Evolutionary conservation across 2,888 invertebrate species (phyloP).

Genomic region (Polyommatus iphigenia): DNA sequence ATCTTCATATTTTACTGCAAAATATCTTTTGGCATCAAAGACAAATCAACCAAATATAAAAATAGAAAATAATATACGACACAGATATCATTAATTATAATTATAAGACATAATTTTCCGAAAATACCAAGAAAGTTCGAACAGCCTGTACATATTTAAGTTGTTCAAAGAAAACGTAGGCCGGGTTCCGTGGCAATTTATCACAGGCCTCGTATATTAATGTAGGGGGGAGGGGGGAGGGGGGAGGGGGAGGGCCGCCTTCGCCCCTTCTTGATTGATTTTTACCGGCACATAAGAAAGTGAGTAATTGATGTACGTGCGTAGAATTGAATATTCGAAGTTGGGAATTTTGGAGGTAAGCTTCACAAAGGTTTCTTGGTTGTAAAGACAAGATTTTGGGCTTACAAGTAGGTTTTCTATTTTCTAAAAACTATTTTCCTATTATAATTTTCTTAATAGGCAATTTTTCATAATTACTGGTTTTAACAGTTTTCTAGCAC

Average conservation of each 20-base stretch:
- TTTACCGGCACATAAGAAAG: conserved; percentile 34
- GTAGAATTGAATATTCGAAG: not conserved
- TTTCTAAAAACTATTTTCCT: too few species aligned
- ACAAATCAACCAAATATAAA: too few species aligned
- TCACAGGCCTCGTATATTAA: conserved; percentile 78
- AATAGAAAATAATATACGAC: not conserved
- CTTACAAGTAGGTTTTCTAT: too few species aligned
- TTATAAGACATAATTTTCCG: not conserved
- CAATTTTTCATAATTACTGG: too few species aligned
- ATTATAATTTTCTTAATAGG: too few species aligned
- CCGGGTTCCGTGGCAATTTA: conserved; percentile 73
- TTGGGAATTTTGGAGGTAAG: not conserved
- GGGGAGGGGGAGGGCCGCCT: conserved; percentile 43
- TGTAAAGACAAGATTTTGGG: not conserved
- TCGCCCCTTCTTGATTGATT: conserved; percentile 41
- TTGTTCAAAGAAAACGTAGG: conserved; percentile 77
- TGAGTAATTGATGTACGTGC: conserved; percentile 4
- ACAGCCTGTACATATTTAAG: conserved; percentile 62
- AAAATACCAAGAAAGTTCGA: not conserved
- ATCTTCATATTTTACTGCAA: too few species aligned
- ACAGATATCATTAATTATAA: too few species aligned
- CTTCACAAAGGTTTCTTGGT: not conserved
- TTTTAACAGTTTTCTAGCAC: too few species aligned
- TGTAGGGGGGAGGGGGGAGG: conserved; percentile 54
- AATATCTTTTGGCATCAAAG: too few species aligned